Evolutionary conservation across 2,888 invertebrate species (phyloP), one percentile per base, ranked within the genome.

Genomic region (Macrophya alboannulata): DNA sequence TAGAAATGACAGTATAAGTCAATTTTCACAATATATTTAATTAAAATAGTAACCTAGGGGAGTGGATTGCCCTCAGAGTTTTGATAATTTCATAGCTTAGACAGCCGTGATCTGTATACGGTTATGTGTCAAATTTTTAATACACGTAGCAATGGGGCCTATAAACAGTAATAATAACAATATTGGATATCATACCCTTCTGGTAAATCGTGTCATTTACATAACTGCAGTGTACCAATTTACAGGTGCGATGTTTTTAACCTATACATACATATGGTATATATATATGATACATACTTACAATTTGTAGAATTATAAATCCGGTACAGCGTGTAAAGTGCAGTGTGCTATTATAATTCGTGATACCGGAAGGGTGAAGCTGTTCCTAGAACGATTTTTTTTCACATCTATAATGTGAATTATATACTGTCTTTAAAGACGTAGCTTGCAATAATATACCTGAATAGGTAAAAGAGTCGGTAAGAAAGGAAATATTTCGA

Each of bases 171-270:
- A 45, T 45, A 25, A 76, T 45, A 45, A 62, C 62, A 25, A 45
- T 40, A 55, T 48, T 43, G 1, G 59, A 79, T 77, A 48, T 48
- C 37, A n/a, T 79, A 79, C 55, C 55, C 79, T 79, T 79, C 79
- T 59, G 79, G 79, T 55, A 55, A 40, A 25, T 62, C 62, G 62
- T 62, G 62, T 59, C 79, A 40, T 59, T 79, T 59, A 79, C 5
- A 48, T 79, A 79, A 55, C n/a, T 48, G 5, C 31, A 31, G 31
- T 48, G 55, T 59, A 79, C 37, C 45, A 31, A 59, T 55, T 48
- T 31, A 37, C 4, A 55, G 37, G 59, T 51, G 55, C 55, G 25
- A 62, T 62, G 62, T 25, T 21, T 59, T 62, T 25, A 9, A 62
- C 25, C 62, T 62, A 25, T 62, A 62, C 62, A 21, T 62, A 62